phyloP scores from a whole-genome alignment of 2,797 vertebrate genomes.

The Parotocinclus haroldoi region DNA sequence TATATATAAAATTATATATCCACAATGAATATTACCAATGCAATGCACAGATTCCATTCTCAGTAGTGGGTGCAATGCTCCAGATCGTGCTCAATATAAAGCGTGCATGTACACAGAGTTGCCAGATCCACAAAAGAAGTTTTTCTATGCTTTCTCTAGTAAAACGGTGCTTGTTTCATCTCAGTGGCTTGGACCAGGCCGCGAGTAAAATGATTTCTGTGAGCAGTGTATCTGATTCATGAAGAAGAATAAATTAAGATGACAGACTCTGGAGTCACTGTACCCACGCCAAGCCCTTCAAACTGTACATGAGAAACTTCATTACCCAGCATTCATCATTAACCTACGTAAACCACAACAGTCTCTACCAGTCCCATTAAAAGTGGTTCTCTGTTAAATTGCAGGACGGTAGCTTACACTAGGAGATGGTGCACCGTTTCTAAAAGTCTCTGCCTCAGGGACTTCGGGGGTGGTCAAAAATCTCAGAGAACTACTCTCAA shows the following conservation, averaged over 20 bases:
- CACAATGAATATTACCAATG: slow-evolving; percentile 80
- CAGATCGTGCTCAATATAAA: slow-evolving; percentile 53
- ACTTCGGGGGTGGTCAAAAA: not conserved
- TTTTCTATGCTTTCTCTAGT: not conserved
- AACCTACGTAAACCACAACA: slow-evolving; percentile 68
- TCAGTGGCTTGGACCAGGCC: too few species aligned
- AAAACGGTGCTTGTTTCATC: too few species aligned
- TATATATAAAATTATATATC: slow-evolving; percentile 78
- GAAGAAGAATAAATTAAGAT: slow-evolving; percentile 20
- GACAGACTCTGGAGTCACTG: slow-evolving; percentile 55
- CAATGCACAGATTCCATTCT: slow-evolving; percentile 74
- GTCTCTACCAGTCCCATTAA: slow-evolving; percentile 12
- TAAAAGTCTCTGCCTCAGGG: not conserved
- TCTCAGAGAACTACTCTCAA: slow-evolving; percentile 55
- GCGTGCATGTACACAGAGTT: slow-evolving; percentile 28
- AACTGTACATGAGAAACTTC: slow-evolving; percentile 62
- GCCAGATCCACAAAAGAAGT: slow-evolving; percentile 18
- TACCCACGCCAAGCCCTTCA: slow-evolving; percentile 66
- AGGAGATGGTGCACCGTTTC: slow-evolving; percentile 12
- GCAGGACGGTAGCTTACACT: not conserved
- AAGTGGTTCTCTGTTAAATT: not conserved
- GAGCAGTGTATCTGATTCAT: not conserved
- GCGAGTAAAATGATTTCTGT: too few species aligned
- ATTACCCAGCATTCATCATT: slow-evolving; percentile 61
- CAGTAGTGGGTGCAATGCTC: slow-evolving; percentile 65